A percentile compares a stretch with the other conserved stretches of the same genome.
phyloP scores from a whole-genome alignment of 2,888 invertebrate genomes.

The Callyntrura sp. region DNA sequence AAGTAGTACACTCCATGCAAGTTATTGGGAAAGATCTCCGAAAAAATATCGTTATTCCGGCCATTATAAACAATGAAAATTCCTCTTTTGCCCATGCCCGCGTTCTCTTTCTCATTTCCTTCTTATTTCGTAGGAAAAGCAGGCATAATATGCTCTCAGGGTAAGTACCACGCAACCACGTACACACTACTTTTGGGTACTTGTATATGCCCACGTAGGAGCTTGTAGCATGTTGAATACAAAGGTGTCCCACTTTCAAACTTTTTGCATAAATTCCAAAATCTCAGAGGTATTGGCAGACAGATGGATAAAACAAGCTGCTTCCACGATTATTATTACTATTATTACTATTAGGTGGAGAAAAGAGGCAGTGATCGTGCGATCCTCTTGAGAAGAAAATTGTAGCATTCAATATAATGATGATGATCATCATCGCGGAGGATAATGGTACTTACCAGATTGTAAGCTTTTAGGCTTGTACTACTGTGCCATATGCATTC shows the following conservation, averaged over 20 bases:
- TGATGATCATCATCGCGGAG: no score
- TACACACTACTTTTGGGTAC: no score
- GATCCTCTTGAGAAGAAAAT: neutral
- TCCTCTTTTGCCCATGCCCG: neutral
- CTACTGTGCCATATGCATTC: no score
- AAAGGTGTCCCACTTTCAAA: constrained; percentile 62
- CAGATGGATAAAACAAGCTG: constrained; percentile 57
- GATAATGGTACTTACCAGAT: constrained; percentile 17
- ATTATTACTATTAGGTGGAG: no score
- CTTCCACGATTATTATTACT: constrained; percentile 52
- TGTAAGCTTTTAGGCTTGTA: no score
- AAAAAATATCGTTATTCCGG: constrained; percentile 6
- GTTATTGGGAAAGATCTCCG: neutral
- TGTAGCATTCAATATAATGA: neutral
- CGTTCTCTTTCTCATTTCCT: neutral
- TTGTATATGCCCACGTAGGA: neutral
- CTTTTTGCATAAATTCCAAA: constrained; percentile 66
- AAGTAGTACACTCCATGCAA: no score
- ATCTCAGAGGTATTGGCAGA: constrained; percentile 33
- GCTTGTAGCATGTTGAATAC: constrained; percentile 9
- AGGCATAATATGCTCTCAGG: no score
- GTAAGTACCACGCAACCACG: no score
- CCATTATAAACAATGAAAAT: constrained; percentile 21
- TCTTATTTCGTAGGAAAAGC: no score
- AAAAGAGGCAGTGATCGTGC: constrained; percentile 20